phyloP scores from a whole-genome alignment of 2,888 invertebrate genomes.

The Idaea dimidiata region DNA sequence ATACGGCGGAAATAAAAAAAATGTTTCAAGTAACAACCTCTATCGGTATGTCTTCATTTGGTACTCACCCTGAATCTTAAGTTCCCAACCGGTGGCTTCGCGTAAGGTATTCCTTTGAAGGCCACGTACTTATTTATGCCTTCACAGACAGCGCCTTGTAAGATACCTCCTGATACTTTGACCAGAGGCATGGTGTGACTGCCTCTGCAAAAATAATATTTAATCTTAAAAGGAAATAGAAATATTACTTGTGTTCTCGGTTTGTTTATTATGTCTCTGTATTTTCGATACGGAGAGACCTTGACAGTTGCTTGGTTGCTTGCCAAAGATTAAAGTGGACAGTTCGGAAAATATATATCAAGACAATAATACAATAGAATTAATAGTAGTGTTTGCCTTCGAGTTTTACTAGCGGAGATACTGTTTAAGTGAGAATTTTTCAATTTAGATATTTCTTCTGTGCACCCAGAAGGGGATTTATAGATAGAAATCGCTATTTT shows the following conservation, averaged over 20 bases:
- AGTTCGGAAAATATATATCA: background rate
- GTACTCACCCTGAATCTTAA: conserved; percentile 81
- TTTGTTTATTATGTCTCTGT: background rate
- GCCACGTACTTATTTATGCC: conserved; percentile 55
- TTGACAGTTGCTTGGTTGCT: background rate
- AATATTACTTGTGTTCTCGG: background rate
- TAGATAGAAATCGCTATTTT: no score
- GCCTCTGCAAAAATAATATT: conserved; percentile 30
- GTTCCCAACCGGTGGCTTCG: conserved; percentile 78
- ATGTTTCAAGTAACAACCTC: conserved; percentile 36
- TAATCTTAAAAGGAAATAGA: conserved; percentile 1
- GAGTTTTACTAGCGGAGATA: no score
- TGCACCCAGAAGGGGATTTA: no score
- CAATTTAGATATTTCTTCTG: no score
- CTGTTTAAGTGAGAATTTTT: no score
- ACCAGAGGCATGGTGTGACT: conserved; percentile 49
- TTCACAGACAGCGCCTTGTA: conserved; percentile 56
- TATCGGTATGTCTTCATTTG: conserved; percentile 37
- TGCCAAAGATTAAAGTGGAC: conserved; percentile 1
- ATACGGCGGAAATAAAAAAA: conserved; percentile 38
- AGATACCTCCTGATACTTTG: conserved; percentile 53
- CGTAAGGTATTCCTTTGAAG: conserved; percentile 82
- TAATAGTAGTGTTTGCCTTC: no score
- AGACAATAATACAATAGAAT: background rate
- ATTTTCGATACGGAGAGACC: background rate